These are phyloP conservation scores for Leptinotarsa defecta DNA, from an alignment of 1,140 invertebrate genomes.

Conservation along the genomic window DNA sequence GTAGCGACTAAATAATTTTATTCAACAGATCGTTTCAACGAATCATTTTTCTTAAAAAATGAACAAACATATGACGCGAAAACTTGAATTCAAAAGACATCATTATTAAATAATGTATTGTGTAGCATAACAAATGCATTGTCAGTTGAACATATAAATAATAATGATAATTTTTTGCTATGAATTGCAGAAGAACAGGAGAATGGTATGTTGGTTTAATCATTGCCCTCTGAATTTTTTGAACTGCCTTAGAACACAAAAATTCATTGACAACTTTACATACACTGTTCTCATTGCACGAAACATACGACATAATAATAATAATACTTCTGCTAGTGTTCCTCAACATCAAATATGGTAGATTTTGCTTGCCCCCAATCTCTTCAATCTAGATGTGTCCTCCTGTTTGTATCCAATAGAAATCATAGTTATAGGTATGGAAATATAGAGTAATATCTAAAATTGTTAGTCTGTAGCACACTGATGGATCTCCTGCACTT, in stretches of 20 bases:
- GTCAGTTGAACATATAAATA: not conserved
- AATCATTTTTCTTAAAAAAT: no score
- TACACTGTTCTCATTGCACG: constrained; percentile 11
- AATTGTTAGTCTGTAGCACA: no score
- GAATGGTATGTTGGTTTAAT: constrained; percentile 39
- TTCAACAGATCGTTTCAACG: no score
- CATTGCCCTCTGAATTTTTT: not conserved
- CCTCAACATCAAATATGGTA: not conserved
- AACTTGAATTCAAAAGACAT: no score
- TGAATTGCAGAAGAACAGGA: constrained; percentile 43
- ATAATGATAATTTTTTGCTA: constrained; percentile 24
- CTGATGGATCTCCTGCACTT: no score
- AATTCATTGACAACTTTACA: not conserved
- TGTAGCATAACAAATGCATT: no score
- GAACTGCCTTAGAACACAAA: not conserved
- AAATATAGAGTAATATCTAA: not conserved
- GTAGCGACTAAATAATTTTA: no score
- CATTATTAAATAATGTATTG: no score
- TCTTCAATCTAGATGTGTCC: not conserved
- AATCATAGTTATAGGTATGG: not conserved
- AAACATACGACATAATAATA: not conserved
- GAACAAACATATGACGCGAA: no score
- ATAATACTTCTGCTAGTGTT: not conserved
- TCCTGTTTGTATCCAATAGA: not conserved
- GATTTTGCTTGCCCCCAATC: not conserved